Base-by-base conservation (phyloP, 2,113 vertebrate species). In the Larimichthys polyactis region DNA sequence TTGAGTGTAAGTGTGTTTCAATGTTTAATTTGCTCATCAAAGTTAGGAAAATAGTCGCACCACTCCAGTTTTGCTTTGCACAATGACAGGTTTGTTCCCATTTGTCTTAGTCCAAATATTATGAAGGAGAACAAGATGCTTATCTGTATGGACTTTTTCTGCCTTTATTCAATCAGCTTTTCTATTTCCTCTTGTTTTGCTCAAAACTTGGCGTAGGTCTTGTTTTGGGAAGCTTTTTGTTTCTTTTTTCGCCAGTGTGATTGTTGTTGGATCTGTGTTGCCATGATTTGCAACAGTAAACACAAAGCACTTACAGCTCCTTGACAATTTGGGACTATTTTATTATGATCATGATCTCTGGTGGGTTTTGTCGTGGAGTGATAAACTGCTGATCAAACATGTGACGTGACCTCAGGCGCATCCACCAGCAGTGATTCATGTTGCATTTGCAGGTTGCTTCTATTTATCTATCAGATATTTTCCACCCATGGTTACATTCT, bases 111-210 rank as follows among this genome's bases (percentile, higher is more conserved):
- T 44, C 85, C 58, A 87, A 92, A 87, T 75, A 82, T 72, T 81
- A 48, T 77, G 73, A 87, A 81, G 70, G 72, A 17, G 11, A 82
- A 80, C 52, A 67, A 86, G 85, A 83, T 83, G 84, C 86, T 77
- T 88, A 86, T 88, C 89, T 80, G 69, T 20, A 9, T 40, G 69
- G 55, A 62, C 32, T 70, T n/a, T 57, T 79, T 83, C 27, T 29
- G 2, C 52, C 40, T 79, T 87, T 63, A 83, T 85, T 82, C 82
- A 83, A 82, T 90, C 65, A 85, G 74, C 80, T 82, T 86, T 71
- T 81, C 64, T 74, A 68, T 67, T 89, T 85, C 62, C 72, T 78
- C 46, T 86, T 83, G 69, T 82, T 87, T 81, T 75, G 36, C 69
- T 76, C 55, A 75, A 46, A 72, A 24, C 11, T 79, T 83, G 85